Conservation (phyloP, 2,797 vertebrate genomes). For the Huso huso region DNA sequence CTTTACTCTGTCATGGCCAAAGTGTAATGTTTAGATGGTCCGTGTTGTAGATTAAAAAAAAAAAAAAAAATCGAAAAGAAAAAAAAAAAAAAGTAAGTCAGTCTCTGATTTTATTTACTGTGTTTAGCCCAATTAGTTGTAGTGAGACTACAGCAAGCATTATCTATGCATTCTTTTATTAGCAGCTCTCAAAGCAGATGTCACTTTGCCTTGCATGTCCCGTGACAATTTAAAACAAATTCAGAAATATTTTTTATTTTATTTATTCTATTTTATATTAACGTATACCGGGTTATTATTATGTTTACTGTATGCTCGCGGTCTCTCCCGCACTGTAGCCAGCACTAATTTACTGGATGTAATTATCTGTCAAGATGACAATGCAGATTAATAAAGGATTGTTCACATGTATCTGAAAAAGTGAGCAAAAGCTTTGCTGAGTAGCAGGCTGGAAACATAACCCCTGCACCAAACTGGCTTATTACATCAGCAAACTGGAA, state of each 20-base stretch:
- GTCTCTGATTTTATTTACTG: constrained; percentile 38
- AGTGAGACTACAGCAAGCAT: constrained; percentile 54
- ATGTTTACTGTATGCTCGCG: constrained; percentile 43
- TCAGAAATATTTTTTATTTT: constrained; percentile 91
- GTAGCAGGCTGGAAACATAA: neutral
- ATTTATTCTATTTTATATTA: constrained; percentile 98
- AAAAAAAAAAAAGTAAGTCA: constrained; percentile 35
- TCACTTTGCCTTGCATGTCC: constrained; percentile 68
- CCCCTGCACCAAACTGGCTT: neutral
- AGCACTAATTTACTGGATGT: constrained; percentile 43
- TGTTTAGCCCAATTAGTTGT: constrained; percentile 38
- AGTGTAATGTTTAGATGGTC: constrained; percentile 61
- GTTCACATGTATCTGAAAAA: neutral
- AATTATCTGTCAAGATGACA: constrained; percentile 5
- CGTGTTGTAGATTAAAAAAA: constrained; percentile 54
- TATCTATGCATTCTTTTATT: constrained; percentile 87
- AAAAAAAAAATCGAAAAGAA: constrained; percentile 21
- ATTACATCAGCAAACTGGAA: neutral
- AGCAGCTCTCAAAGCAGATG: constrained; percentile 45
- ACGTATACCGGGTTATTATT: constrained; percentile 70
- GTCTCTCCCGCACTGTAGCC: constrained; percentile 48
- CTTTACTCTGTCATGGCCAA: constrained; percentile 70
- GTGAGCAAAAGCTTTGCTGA: constrained; percentile 16
- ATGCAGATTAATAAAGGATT: constrained; percentile 7
- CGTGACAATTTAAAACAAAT: constrained; percentile 42